These are phyloP conservation scores for Eonycteris spelaea DNA, from an alignment of 2,113 vertebrate genomes.

Conservation along the genomic window DNA sequence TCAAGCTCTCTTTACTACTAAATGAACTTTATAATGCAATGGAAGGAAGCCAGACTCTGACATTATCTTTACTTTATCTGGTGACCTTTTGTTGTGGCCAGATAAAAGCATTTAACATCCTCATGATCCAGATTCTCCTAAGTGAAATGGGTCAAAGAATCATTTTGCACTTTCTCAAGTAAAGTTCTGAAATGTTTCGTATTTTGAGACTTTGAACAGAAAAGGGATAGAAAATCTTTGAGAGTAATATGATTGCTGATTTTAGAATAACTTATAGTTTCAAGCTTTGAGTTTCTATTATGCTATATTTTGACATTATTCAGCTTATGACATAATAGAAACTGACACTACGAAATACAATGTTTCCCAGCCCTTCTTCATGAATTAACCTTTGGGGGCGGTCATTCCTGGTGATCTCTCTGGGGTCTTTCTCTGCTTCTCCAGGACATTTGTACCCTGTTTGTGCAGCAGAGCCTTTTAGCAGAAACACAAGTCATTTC, in stretches of 20 bases:
- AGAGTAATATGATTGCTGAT: background rate
- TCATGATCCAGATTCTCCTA: background rate
- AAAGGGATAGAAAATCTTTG: background rate
- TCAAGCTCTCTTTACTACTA: background rate
- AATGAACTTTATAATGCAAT: background rate
- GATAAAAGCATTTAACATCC: background rate
- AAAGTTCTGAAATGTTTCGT: background rate
- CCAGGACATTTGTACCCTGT: background rate
- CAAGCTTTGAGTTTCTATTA: background rate
- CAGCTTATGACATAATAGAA: background rate
- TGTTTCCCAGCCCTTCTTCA: background rate
- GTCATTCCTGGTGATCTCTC: background rate
- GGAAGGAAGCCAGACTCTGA: background rate
- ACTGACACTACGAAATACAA: background rate
- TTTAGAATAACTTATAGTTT: background rate
- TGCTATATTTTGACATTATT: background rate
- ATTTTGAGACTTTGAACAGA: background rate
- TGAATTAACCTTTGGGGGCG: background rate
- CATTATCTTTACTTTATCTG: background rate
- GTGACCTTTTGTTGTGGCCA: background rate
- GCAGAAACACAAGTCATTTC: background rate
- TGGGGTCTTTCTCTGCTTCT: background rate
- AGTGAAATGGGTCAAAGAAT: background rate
- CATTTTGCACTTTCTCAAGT: background rate
- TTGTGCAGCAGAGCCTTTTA: background rate